These are phyloP conservation scores for Coranthus polyacanthus DNA, from an alignment of 2,797 vertebrate genomes.

Conservation along the genomic window DNA sequence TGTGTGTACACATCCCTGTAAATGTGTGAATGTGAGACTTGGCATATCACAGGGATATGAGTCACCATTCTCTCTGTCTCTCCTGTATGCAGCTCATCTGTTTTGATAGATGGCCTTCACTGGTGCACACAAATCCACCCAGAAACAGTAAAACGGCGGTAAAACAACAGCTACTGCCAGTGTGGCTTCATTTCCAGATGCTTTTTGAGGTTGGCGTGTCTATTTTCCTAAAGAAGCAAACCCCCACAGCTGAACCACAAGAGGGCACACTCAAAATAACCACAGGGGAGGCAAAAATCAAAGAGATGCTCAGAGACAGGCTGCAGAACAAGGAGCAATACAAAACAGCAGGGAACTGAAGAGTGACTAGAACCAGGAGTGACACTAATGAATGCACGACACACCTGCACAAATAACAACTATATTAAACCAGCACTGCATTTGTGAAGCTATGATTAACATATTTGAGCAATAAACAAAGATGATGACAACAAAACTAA, in stretches of 20 bases:
- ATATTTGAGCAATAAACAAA: background rate
- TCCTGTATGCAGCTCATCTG: slow-evolving; percentile 52
- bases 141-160: background rate
- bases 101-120: slow-evolving; percentile 59
- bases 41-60: slow-evolving; percentile 67
- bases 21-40: slow-evolving; percentile 63
- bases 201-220: slow-evolving; percentile 11
- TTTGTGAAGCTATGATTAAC: background rate
- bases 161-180: background rate
- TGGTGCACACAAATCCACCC: slow-evolving; percentile 19
- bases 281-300: slow-evolving; percentile 15
- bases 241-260: slow-evolving; percentile 10
- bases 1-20: slow-evolving; percentile 38
- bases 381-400: slow-evolving; percentile 4
- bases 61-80: slow-evolving; percentile 55
- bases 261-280: slow-evolving; percentile 18
- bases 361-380: slow-evolving; percentile 14
- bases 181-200: slow-evolving; percentile 1
- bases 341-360: slow-evolving; percentile 2
- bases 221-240: slow-evolving; percentile 18
- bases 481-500: background rate
- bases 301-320: slow-evolving; percentile 9
- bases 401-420: background rate
- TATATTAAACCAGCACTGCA: slow-evolving; percentile 11
- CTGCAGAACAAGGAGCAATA: slow-evolving; percentile 19